Conservation (phyloP, 2,888 invertebrate species). For the Brassicogethes aeneus region DNA sequence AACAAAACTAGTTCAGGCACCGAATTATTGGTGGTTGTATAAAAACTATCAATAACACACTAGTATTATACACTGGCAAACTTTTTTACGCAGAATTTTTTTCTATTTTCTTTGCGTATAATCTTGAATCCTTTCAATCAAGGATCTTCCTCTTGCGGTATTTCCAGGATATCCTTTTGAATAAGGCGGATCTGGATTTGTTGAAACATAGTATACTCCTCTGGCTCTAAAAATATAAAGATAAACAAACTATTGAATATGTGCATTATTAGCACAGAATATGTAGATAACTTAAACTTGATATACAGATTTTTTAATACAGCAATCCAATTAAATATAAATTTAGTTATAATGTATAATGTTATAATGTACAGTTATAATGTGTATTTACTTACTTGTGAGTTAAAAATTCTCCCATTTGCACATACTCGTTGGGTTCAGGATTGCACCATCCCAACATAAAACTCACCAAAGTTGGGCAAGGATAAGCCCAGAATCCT, state of each 20-base stretch:
- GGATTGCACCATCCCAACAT: constrained; percentile 79
- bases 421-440: constrained; percentile 66
- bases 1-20: too few species aligned
- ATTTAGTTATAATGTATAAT: too few species aligned
- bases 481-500: constrained; percentile 82
- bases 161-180: constrained; percentile 53
- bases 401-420: constrained; percentile 79
- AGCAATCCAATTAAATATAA: too few species aligned
- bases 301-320: too few species aligned
- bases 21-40: too few species aligned
- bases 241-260: too few species aligned
- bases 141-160: constrained; percentile 9
- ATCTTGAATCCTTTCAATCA: not conserved
- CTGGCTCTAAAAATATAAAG: constrained; percentile 54
- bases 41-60: too few species aligned
- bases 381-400: constrained; percentile 52
- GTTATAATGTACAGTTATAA: not conserved
- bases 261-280: too few species aligned
- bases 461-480: constrained; percentile 73
- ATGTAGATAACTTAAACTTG: too few species aligned
- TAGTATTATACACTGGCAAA: too few species aligned
- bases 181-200: constrained; percentile 74
- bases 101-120: not conserved
- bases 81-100: too few species aligned
- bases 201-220: constrained; percentile 81